Evolutionary conservation across 2,113 vertebrate species (phyloP).

Genomic region (Caranx ignobilis): DNA sequence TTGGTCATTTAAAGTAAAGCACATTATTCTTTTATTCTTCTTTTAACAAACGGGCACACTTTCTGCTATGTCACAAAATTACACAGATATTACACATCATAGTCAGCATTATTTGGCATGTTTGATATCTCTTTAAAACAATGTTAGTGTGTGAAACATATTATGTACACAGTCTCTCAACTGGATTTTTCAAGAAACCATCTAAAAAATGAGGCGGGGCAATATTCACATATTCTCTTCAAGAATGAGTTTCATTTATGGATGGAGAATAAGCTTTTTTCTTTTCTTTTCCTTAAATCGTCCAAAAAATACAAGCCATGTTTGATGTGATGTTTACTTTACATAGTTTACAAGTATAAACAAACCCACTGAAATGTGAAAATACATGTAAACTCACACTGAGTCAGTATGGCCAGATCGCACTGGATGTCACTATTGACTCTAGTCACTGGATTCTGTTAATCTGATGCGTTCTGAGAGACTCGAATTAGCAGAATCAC

Average conservation of each 20-base stretch:
- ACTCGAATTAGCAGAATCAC: constrained; percentile 2
- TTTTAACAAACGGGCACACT: constrained; percentile 68
- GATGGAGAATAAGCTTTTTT: constrained; percentile 21
- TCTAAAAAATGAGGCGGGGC: constrained; percentile 32
- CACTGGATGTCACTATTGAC: constrained; percentile 32
- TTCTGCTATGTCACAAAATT: constrained; percentile 71
- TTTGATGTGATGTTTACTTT: constrained; percentile 57
- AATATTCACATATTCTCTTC: constrained; percentile 48
- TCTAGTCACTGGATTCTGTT: constrained; percentile 12
- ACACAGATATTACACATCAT: constrained; percentile 66
- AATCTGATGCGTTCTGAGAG: constrained; percentile 15
- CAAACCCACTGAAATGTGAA: constrained; percentile 53
- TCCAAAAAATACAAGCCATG: constrained; percentile 48
- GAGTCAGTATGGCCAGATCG: constrained; percentile 64
- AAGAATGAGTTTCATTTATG: constrained; percentile 24
- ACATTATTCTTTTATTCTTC: constrained; percentile 62
- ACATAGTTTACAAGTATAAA: constrained; percentile 76
- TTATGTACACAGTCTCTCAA: constrained; percentile 55
- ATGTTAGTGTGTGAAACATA: constrained; percentile 43
- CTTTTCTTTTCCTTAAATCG: constrained; percentile 3
- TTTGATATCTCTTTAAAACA: constrained; percentile 65
- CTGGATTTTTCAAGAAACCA: constrained; percentile 40
- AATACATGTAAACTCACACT: constrained; percentile 58
- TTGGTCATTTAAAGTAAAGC: constrained; percentile 24
- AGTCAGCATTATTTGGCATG: constrained; percentile 58